Percentiles rank a stretch among this genome's conserved stretches.
phyloP scores from a whole-genome alignment of 1,140 invertebrate species.

The Zaprionus vittiger region DNA sequence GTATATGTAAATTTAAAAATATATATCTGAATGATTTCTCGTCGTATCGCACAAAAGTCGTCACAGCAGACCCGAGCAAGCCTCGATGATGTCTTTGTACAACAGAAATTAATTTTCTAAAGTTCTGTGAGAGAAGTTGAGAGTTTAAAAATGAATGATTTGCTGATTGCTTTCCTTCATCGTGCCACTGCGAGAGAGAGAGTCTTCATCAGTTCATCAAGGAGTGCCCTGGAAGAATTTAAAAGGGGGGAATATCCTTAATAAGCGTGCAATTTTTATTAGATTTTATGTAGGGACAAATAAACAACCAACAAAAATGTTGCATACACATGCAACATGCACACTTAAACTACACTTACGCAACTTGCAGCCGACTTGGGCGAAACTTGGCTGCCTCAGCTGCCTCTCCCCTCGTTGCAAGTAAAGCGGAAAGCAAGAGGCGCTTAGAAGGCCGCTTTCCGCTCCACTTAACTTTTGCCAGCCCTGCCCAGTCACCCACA shows the following conservation, averaged over 20 bases:
- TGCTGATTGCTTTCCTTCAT: constrained; percentile 51
- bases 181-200: constrained; percentile 9
- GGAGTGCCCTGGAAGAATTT: not conserved
- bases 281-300: not conserved
- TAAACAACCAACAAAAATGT: not conserved
- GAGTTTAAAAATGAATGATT: constrained; percentile 63
- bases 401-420: not conserved
- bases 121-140: constrained; percentile 21
- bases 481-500: not conserved
- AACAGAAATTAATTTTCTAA: constrained; percentile 55
- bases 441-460: constrained; percentile 16
- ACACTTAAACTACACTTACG: constrained; percentile 67
- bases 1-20: not conserved
- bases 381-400: constrained; percentile 22
- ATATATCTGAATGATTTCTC: constrained; percentile 32
- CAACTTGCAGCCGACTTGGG: constrained; percentile 47
- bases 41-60: constrained; percentile 31
- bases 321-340: constrained; percentile 16
- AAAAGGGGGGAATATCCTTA: not conserved
- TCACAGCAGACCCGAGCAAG: constrained; percentile 30
- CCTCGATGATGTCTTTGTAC: constrained; percentile 12
- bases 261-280: constrained; percentile 23
- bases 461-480: constrained; percentile 10
- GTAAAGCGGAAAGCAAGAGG: constrained; percentile 17
- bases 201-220: not conserved